These are phyloP conservation scores for Xiphorhynchus erythropygius DNA, from an alignment of 2,797 vertebrate species.

Conservation along the genomic window DNA sequence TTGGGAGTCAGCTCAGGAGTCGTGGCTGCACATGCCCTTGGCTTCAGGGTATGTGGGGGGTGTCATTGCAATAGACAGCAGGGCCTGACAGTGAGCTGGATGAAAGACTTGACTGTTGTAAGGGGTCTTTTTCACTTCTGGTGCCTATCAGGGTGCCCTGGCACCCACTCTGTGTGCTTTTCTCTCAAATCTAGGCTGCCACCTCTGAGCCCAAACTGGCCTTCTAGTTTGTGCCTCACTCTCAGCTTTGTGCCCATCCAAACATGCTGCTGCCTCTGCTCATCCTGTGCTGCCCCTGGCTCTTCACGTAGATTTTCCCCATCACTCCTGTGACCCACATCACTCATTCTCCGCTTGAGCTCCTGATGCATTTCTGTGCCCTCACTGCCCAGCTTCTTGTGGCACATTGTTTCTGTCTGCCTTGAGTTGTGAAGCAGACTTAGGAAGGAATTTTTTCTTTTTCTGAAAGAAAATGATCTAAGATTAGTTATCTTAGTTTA, in stretches of 20 bases:
- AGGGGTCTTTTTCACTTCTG: background rate
- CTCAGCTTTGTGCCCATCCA: background rate
- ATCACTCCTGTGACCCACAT: background rate
- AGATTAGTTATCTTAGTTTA: background rate
- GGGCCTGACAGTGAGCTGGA: background rate
- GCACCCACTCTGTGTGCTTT: background rate
- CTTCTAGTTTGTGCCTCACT: background rate
- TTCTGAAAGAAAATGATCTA: background rate
- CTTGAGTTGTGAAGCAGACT: background rate
- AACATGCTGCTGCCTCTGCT: background rate
- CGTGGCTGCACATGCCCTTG: fast-evolving
- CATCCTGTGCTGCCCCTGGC: background rate
- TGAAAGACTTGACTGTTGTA: background rate
- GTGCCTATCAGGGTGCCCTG: background rate
- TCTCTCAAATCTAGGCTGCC: background rate
- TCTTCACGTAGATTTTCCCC: background rate
- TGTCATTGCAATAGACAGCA: background rate
- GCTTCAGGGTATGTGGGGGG: fast-evolving
- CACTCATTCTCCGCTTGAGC: background rate
- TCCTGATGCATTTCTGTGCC: background rate
- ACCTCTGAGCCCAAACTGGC: background rate
- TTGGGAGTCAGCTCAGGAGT: background rate
- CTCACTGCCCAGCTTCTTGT: fast-evolving
- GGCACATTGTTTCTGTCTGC: background rate
- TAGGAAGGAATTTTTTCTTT: background rate